Conservation (phyloP, 2,888 invertebrate genomes). For the Lasioglossum calceatum region DNA sequence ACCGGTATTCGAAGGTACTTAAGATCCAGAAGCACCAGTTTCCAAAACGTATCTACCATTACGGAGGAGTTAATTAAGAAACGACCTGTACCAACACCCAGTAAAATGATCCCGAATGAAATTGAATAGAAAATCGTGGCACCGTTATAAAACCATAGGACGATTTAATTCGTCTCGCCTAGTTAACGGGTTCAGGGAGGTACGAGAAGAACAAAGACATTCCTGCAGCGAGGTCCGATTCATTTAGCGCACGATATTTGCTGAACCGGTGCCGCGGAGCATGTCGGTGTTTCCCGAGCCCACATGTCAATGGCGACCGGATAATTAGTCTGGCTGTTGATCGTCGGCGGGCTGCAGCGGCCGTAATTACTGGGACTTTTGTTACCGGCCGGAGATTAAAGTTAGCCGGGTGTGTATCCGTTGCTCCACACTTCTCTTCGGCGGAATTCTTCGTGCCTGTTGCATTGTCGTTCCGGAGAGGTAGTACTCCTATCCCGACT, state of each 20-base stretch:
- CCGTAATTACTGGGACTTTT: conserved; percentile 34
- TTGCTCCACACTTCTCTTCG: not conserved
- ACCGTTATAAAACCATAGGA: not conserved
- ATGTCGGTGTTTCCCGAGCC: not conserved
- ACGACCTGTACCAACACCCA: no score
- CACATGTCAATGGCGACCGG: not conserved
- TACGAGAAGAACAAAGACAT: not conserved
- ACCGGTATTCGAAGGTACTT: no score
- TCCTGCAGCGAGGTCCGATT: not conserved
- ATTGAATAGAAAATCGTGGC: not conserved
- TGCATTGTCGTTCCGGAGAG: conserved; percentile 24
- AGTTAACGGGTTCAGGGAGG: not conserved
- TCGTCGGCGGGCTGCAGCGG: not conserved
- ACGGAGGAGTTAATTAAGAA: not conserved
- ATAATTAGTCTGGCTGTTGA: conserved; percentile 15
- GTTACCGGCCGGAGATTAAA: conserved; percentile 36
- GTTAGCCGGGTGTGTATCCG: conserved; percentile 12
- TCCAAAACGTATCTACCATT: no score
- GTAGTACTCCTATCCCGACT: not conserved
- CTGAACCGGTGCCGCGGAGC: not conserved
- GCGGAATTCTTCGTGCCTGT: conserved; percentile 16
- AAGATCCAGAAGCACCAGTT: no score
- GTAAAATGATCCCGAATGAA: no score
- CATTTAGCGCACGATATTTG: not conserved
- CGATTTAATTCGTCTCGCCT: not conserved